Evolutionary conservation across 2,113 vertebrate species (phyloP).

Genomic region (Brevimyrus niger): DNA sequence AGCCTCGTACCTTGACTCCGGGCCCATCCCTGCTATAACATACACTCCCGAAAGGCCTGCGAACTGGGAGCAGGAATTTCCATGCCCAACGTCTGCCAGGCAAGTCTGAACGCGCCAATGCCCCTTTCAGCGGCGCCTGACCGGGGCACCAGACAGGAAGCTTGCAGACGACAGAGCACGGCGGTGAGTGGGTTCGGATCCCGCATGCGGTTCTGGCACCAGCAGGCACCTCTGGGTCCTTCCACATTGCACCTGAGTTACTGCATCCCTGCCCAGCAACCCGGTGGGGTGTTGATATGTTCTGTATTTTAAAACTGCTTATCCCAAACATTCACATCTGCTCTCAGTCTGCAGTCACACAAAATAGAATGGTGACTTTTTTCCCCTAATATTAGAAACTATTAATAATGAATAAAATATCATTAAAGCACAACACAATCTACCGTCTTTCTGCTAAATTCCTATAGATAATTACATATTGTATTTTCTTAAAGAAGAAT

Average conservation of each 20-base stretch:
- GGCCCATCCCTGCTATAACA: neutral
- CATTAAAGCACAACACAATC: neutral
- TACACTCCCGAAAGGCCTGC: neutral
- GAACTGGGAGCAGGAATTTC: neutral
- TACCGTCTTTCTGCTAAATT: neutral
- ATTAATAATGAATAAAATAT: neutral
- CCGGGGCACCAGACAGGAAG: neutral
- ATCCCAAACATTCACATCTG: neutral
- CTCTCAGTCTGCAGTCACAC: neutral
- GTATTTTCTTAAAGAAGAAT: neutral
- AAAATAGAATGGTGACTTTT: neutral
- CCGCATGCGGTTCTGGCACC: neutral
- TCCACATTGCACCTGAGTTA: neutral
- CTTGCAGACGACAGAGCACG: neutral
- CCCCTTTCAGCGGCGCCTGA: neutral
- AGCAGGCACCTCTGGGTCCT: neutral
- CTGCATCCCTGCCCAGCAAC: neutral
- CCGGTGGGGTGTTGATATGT: neutral
- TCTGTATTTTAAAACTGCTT: neutral
- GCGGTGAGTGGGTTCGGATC: neutral
- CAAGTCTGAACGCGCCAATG: neutral
- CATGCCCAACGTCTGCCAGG: neutral
- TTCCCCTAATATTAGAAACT: neutral
- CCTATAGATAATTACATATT: neutral
- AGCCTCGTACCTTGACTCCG: neutral